phyloP scores from a whole-genome alignment of 2,888 invertebrate species.

The Galerucella calmariensis region DNA sequence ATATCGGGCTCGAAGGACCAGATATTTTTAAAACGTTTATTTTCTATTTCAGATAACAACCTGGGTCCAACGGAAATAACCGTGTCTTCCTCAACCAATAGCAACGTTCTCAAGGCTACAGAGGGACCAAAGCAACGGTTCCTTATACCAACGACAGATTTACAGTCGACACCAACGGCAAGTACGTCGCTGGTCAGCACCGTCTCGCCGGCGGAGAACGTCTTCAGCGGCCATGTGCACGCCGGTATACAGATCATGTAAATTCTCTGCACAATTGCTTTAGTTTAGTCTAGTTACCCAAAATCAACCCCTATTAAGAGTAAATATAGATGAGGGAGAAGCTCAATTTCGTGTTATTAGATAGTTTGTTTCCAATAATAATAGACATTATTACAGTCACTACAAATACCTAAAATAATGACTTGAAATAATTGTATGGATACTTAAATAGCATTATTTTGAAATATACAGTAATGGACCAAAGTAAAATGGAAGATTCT shows the following conservation, averaged over 20 bases:
- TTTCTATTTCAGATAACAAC: constrained; percentile 47
- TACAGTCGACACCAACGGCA: background rate
- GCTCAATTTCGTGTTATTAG: no score
- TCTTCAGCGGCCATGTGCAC: constrained; percentile 61
- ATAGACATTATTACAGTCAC: no score
- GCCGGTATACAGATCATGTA: constrained; percentile 65
- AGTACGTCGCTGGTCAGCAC: constrained; percentile 1
- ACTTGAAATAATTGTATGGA: no score
- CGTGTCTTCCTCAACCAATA: constrained; percentile 41
- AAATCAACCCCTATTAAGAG: background rate
- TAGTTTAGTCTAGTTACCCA: constrained; percentile 3
- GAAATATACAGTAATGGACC: no score
- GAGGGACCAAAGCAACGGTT: constrained; percentile 26
- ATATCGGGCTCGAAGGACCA: background rate
- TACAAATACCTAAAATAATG: no score
- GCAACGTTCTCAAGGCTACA: constrained; percentile 22
- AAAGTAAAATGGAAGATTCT: no score
- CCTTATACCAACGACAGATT: background rate
- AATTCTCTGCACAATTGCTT: constrained; percentile 53
- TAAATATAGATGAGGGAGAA: background rate
- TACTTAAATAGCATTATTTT: no score
- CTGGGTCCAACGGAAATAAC: constrained; percentile 44
- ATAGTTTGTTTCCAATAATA: no score
- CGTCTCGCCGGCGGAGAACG: constrained; percentile 45
- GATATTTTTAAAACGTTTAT: background rate